These are phyloP conservation scores for Natrix natrix DNA, from an alignment of 2,797 vertebrate genomes.

Conservation along the genomic window DNA sequence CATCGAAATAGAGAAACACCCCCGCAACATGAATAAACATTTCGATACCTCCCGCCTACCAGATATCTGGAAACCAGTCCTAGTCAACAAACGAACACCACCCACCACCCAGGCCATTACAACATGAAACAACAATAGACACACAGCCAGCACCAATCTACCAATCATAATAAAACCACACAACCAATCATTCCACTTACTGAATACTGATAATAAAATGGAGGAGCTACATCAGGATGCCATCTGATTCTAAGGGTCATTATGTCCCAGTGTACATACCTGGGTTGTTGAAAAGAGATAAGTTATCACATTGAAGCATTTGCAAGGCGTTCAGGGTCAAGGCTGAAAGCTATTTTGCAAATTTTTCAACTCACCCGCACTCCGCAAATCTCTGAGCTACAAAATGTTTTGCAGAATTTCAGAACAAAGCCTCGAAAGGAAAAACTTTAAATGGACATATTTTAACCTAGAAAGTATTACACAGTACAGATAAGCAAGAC, in stretches of 20 bases:
- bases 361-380: not conserved
- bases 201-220: not conserved
- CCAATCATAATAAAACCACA: too few species aligned
- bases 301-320: not conserved
- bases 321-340: not conserved
- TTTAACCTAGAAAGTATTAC: not conserved
- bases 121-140: too few species aligned
- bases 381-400: not conserved
- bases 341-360: not conserved
- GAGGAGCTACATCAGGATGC: not conserved
- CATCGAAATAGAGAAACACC: too few species aligned
- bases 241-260: not conserved
- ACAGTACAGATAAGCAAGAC: not conserved
- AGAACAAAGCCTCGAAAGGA: not conserved
- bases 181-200: too few species aligned
- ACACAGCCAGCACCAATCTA: too few species aligned
- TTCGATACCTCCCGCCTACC: too few species aligned
- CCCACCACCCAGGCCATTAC: too few species aligned
- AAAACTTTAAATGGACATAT: not conserved
- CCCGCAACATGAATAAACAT: too few species aligned
- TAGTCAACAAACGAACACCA: too few species aligned
- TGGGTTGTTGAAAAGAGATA: not conserved
- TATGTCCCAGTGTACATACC: not conserved
- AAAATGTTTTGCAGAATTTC: not conserved
- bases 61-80: too few species aligned